Base-by-base conservation (phyloP, 2,888 invertebrate genomes). In the Cylindroiulus punctatus region DNA sequence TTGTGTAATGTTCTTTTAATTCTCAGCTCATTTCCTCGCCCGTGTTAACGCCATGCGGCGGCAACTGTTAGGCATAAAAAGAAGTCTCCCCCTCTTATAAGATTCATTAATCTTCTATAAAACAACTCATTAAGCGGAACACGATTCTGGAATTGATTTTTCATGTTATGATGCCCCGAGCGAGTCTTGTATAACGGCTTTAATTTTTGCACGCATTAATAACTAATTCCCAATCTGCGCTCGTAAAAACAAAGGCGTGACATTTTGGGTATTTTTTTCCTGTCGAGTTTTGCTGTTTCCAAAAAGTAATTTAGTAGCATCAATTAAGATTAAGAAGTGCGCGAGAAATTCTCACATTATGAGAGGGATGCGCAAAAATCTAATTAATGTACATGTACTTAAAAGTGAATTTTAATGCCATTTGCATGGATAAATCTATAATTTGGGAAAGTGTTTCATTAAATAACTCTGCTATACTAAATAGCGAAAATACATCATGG, bases 51-150 rank as follows among this genome's bases (percentile, higher is more conserved):
- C 65, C 65, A 65, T 26, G 65, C 22, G 10, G 65, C 22, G 22
- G 65, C 65, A 65, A 65, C 65, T 65, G 65, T 65, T 65, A 7
- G 0, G 22, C 26, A 65, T 8, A 65, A 65, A 65, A 65, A 65
- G 52, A n/a, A 52, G 52, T 52, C 47, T 47, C 19, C 52, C n/a
- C 57, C 65, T 65, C 26, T 65, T 65, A 65, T 65, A 65, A 65
- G 65, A 65, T 65, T 65, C 65, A 65, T 65, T 65, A 65, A 65
- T 65, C 65, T 65, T 65, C 65, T 22, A 65, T 65, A 65, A 65
- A 65, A 65, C 65, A 65, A 65, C 65, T 65, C 65, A 65, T 65
- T 65, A 65, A 65, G 65, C 65, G 65, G 65, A 65, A 65, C 65
- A 65, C 65, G 65, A 65, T 65, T 65, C 65, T 65, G 65, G 65